Evolutionary conservation across 2,888 invertebrate species (phyloP), one percentile per base, ranked within the genome.

Genomic region (Stenoptilia bipunctidactyla): DNA sequence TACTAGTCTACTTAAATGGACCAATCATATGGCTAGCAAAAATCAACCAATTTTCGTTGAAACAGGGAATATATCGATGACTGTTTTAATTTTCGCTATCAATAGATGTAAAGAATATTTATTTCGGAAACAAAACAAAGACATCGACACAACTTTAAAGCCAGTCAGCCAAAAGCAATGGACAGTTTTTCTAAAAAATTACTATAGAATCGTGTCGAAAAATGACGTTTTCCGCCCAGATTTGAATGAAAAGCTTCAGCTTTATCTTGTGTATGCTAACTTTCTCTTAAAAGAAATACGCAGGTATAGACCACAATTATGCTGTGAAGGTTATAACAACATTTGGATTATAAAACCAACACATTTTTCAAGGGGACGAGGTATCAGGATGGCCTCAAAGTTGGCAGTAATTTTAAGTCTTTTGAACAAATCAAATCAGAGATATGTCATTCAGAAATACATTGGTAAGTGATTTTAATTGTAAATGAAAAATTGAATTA

Each of bases 341-440:
- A 88, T 95, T 50, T 96, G 96, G 96, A 94, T 96, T 45, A 85
- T 96, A 34, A 96, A 96, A 64, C 96, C 96, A 0, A 91, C 90
- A 1, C 90, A 90, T 55, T 89, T 91, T 49, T 93, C 92, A 20
- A 86, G 94, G 55, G 96, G 96, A 0, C 84, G 90, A 61, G 96
- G 95, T 2, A 96, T 96, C 47, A 86, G 89, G 47, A 88, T 96
- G 65, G 91, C 92, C 50, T 89, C 91, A 53, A 88, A 89, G 47
- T 73, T 94, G 43, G 88, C 88, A 43, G 90, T 90, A 36, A 92
- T 96, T 48, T 71, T 90, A 43, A 87, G 88, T 34, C 75, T 88
- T 52, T 67, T 90, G 1, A 82, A 80, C 15, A 85, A 77, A 40
- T 84, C 87, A 40, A 85, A 82, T 37, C 83, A 85, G 47, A 87